A percentile compares a stretch with the other conserved stretches of the same genome.
Conservation (phyloP, 2,888 invertebrate genomes). For the Drosophila neonasuta region DNA sequence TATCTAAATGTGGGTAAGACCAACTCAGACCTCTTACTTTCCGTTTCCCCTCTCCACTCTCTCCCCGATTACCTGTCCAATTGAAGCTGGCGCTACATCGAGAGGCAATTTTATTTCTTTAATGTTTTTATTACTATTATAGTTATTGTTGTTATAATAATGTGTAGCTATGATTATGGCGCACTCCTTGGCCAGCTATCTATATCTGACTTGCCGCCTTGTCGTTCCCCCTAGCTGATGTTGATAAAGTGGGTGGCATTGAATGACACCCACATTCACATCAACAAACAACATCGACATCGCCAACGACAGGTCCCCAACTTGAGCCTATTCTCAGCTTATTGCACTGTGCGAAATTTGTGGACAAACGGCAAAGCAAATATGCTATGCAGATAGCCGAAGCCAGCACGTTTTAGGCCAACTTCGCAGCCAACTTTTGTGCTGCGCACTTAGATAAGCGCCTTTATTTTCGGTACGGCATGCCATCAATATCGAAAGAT, state of each 20-base stretch:
- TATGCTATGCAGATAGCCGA: neutral
- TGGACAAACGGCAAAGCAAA: neutral
- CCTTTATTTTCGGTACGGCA: conserved; percentile 39
- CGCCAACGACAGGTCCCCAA: conserved; percentile 19
- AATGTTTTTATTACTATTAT: conserved; percentile 17
- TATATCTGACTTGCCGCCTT: conserved; percentile 47
- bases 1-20: conserved; percentile 34
- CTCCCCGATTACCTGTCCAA: conserved; percentile 12
- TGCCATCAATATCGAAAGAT: conserved; percentile 55
- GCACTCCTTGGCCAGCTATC: conserved; percentile 36
- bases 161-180: conserved; percentile 37
- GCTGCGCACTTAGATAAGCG: conserved; percentile 72
- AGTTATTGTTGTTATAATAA: conserved; percentile 42
- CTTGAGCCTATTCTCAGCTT: conserved; percentile 1
- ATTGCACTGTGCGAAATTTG: conserved; percentile 57
- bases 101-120: conserved; percentile 48
- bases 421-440: conserved; percentile 10
- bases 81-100: conserved; percentile 50
- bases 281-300: conserved; percentile 40
- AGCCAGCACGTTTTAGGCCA: conserved; percentile 7
- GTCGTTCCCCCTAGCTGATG: conserved; percentile 18
- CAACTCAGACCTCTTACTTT: conserved; percentile 5
- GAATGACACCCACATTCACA: conserved; percentile 51
- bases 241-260: conserved; percentile 62
- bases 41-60: neutral